These are phyloP conservation scores for Thripadectes ignobilis DNA, from an alignment of 2,797 vertebrate species.

Conservation along the genomic window DNA sequence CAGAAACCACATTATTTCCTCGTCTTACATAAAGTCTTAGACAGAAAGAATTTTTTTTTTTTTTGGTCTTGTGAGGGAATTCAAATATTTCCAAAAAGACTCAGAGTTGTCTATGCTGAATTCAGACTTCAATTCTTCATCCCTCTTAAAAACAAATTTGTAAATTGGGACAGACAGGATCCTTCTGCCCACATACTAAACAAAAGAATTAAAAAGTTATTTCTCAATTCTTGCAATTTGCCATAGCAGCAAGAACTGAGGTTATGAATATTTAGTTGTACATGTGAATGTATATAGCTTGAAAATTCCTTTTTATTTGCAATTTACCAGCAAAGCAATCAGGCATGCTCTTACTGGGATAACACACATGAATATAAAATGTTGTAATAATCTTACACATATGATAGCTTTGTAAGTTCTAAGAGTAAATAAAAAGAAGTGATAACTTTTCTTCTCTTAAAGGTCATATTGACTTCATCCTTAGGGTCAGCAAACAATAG, in stretches of 20 bases:
- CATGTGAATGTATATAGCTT: not conserved
- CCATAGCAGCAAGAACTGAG: constrained; percentile 1
- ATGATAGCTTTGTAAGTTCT: not conserved
- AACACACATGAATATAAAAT: not conserved
- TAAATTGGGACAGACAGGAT: not conserved
- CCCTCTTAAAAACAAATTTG: constrained; percentile 30
- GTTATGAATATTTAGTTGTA: constrained; percentile 7
- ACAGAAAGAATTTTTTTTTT: not conserved
- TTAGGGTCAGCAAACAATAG: not conserved
- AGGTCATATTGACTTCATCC: not conserved
- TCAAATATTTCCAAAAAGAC: constrained; percentile 8
- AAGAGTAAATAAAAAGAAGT: not conserved
- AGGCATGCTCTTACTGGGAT: not conserved
- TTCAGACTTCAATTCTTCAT: constrained; percentile 38
- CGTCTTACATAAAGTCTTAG: not conserved
- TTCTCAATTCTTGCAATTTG: constrained; percentile 21
- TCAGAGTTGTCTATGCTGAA: not conserved
- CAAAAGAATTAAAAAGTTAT: not conserved
- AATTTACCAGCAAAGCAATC: constrained; percentile 11
- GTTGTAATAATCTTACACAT: not conserved
- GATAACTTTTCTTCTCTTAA: not conserved
- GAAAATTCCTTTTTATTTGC: constrained; percentile 25
- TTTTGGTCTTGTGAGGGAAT: not conserved
- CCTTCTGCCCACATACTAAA: not conserved
- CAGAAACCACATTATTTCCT: constrained; percentile 10